Evolutionary conservation across 2,797 vertebrate genomes (phyloP), one percentile per base, ranked within the genome.

Genomic region (Brotula barbata): DNA sequence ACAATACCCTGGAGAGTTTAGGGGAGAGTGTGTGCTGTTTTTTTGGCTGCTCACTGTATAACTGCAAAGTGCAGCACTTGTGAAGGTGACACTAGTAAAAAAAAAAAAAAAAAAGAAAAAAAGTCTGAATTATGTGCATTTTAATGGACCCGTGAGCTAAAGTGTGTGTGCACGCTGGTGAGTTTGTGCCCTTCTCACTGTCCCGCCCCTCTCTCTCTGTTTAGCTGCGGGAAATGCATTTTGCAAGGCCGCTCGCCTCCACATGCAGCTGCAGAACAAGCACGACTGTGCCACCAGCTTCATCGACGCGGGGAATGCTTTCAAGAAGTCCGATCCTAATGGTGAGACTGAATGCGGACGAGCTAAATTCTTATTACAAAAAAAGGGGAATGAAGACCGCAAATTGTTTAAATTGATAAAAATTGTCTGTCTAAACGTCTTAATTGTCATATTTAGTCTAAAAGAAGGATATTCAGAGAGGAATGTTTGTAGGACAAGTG

Each of bases 261-360:
- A 99, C 61, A 93, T 98, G 94, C 97, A 99, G 84, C 93, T 99
- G 58, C 96, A 98, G 90, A 99, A 98, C 90, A 99, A 99, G 70
- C 96, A 99, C 0, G 97, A 99, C 87, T 93, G 94, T 0, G 97
- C 97, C 61, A 96, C 95, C 81, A 95, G 95, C 85, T 99, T 98
- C 3, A 95, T 99, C 48, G 97, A 99, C 0, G 97, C 97, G 0
- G 97, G 96, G 4, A 99, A 99, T 0, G 96, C 97, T 41, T 99
- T 91, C 87, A 99, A 99, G 84, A 99, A 99, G 77, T 92, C 96
- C 0, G 96, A 99, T 77, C 97, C 97, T 0, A 97, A 98, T 75
- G 97, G 97, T 98, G 84, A 92, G 91, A 50, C 6, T 2, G 6
- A 0, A n/a, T n/a, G n/a, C n/a, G n/a, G n/a, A n/a, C n/a, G n/a